A percentile compares a stretch with the other conserved stretches of the same genome.
phyloP scores from a whole-genome alignment of 2,113 vertebrate species.

The Megaceryle maxima region DNA sequence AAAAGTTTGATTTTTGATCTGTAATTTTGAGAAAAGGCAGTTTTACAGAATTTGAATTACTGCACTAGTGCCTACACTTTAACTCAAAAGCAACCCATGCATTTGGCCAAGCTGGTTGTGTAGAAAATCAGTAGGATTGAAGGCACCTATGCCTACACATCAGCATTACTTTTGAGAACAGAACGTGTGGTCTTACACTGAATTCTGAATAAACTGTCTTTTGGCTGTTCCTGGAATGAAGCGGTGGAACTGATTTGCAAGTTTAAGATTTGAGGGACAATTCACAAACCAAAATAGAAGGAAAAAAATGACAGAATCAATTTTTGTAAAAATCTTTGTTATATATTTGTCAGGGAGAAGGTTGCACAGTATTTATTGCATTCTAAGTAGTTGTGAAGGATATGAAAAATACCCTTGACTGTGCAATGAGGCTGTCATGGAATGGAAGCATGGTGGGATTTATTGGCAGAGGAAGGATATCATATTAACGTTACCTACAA shows the following conservation, averaged over 20 bases:
- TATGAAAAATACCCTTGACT: not conserved
- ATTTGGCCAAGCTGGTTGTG: not conserved
- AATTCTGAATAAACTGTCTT: not conserved
- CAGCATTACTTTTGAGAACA: not conserved
- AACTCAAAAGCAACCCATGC: not conserved
- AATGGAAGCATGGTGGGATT: fast-evolving
- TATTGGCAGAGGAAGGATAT: not conserved
- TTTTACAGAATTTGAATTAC: not conserved
- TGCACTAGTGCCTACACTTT: not conserved
- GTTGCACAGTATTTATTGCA: not conserved
- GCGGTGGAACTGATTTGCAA: not conserved
- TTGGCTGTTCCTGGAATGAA: not conserved
- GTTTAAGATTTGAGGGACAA: not conserved
- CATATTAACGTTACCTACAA: not conserved
- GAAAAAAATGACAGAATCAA: not conserved
- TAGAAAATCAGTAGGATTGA: not conserved
- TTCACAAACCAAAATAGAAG: not conserved
- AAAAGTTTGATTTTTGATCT: not conserved
- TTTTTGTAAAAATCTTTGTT: not conserved
- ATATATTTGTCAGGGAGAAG: not conserved
- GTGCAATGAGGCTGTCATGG: not conserved
- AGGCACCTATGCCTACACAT: not conserved
- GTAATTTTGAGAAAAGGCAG: not conserved
- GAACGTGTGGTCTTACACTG: not conserved
- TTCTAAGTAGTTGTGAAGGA: not conserved